Percentiles rank a stretch among this genome's conserved stretches.
phyloP scores from a whole-genome alignment of 2,797 vertebrate species.

The Kryptopterus vitreolus region DNA sequence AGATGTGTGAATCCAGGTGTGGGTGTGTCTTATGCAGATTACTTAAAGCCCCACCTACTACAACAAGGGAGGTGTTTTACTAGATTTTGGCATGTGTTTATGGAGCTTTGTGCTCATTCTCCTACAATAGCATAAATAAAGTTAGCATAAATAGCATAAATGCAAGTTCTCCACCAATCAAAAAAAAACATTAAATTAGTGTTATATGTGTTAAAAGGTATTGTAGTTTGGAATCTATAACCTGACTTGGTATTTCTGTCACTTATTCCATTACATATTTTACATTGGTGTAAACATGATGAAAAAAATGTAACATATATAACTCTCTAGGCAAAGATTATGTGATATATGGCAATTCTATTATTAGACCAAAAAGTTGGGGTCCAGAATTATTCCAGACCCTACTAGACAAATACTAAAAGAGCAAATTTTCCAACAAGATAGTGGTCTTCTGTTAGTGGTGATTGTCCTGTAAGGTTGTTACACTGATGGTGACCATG shows the following conservation, averaged over 20 bases:
- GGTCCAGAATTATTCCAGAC: background rate
- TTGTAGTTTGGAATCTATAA: background rate
- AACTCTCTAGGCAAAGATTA: no score
- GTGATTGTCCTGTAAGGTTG: background rate
- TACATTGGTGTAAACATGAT: no score
- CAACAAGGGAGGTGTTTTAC: background rate
- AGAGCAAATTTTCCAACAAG: background rate
- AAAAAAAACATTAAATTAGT: background rate
- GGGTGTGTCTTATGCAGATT: constrained; percentile 10
- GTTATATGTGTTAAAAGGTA: no score
- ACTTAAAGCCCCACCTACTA: background rate
- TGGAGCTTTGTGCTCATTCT: no score
- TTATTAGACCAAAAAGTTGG: fast-evolving
- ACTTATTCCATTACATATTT: no score
- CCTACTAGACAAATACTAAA: constrained; percentile 33
- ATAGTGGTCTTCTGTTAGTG: background rate
- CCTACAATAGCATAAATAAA: no score
- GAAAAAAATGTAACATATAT: no score
- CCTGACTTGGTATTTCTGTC: background rate
- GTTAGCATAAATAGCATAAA: no score
- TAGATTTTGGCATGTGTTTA: no score
- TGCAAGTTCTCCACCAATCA: background rate
- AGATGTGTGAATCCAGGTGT: background rate
- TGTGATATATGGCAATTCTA: fast-evolving
- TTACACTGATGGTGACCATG: background rate